Evolutionary conservation across 2,888 invertebrate species (phyloP).

Genomic region (Urechis unicinctus): DNA sequence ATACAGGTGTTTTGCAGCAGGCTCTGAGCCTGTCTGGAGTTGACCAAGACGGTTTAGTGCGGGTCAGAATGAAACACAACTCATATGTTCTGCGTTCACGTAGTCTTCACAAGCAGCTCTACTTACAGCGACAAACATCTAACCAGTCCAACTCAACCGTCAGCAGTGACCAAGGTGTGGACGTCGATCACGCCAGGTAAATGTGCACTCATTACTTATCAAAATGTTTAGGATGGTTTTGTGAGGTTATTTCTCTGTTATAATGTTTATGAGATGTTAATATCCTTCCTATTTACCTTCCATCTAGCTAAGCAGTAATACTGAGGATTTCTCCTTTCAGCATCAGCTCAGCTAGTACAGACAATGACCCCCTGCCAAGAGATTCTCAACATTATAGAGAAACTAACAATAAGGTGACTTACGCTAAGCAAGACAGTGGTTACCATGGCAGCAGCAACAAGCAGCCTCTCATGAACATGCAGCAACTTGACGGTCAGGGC

Average conservation of each 20-base stretch:
- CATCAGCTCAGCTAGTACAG: too few species aligned
- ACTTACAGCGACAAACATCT: not conserved
- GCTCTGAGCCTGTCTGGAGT: not conserved
- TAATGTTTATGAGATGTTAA: too few species aligned
- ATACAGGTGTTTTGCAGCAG: not conserved
- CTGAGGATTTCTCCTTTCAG: too few species aligned
- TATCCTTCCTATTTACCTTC: too few species aligned
- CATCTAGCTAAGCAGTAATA: too few species aligned
- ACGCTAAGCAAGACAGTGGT: not conserved
- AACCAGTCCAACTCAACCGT: not conserved
- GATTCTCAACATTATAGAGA: too few species aligned
- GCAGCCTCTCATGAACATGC: not conserved
- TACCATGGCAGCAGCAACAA: not conserved
- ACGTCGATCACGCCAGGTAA: not conserved
- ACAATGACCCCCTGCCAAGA: too few species aligned
- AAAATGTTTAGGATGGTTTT: too few species aligned
- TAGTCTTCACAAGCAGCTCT: constrained; percentile 73
- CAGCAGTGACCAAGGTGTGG: not conserved
- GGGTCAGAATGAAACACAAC: constrained; percentile 78
- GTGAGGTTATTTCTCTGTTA: too few species aligned
- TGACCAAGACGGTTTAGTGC: not conserved
- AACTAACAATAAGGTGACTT: too few species aligned
- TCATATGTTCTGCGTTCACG: constrained; percentile 87
- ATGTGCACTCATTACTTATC: too few species aligned
- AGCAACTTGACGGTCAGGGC: not conserved